Evolutionary conservation across 1,140 invertebrate genomes (phyloP).

Genomic region (Ditylenchus dipsaci): DNA sequence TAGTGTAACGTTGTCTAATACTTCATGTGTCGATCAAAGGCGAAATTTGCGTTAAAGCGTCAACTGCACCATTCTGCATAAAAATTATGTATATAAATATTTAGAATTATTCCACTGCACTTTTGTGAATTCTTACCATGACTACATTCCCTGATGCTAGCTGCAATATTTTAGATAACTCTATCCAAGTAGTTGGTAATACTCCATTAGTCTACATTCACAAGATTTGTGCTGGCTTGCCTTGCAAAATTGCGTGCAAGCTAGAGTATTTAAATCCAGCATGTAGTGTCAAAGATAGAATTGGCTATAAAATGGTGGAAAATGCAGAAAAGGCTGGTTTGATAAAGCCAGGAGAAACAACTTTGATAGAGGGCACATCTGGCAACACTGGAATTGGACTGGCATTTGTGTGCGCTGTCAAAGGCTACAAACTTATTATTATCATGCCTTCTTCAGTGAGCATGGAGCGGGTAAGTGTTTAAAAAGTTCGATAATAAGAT

Average conservation of each 20-base stretch:
- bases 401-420: slow-evolving; percentile 30
- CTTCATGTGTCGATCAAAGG: no score
- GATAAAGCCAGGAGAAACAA: slow-evolving; percentile 57
- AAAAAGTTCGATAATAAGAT: background rate
- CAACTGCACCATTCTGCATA: no score
- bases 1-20: no score
- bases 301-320: slow-evolving; percentile 50
- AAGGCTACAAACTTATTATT: slow-evolving; percentile 58
- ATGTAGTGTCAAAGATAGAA: slow-evolving; percentile 53
- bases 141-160: background rate
- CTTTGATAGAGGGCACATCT: slow-evolving; percentile 18
- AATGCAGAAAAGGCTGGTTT: slow-evolving; percentile 59
- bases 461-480: slow-evolving; percentile 33
- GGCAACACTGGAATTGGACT: slow-evolving; percentile 59
- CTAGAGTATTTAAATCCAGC: slow-evolving; percentile 56
- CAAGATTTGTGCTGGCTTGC: slow-evolving; percentile 32
- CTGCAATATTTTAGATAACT: background rate
- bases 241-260: slow-evolving; percentile 45
- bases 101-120: background rate
- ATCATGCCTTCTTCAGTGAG: slow-evolving; percentile 60
- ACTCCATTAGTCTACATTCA: slow-evolving; percentile 5
- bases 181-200: background rate
- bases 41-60: no score
- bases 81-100: background rate
- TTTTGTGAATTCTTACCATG: background rate